Evolutionary conservation across 2,888 invertebrate genomes (phyloP).

Genomic region (Blera fallax): DNA sequence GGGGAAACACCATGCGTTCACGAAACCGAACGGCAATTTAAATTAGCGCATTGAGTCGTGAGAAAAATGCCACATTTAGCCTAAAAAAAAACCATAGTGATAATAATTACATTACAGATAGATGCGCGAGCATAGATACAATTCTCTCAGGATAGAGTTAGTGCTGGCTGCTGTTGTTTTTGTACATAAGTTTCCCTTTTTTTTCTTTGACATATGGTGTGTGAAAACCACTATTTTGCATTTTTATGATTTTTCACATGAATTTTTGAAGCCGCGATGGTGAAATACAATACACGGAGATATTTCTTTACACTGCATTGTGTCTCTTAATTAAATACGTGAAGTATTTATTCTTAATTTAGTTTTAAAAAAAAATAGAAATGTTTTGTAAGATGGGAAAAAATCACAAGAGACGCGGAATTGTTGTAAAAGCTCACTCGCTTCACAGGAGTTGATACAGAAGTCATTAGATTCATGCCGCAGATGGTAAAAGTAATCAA

Average conservation of each 20-base stretch:
- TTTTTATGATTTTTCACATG: constrained; percentile 23
- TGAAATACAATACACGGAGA: background rate
- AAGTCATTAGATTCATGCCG: background rate
- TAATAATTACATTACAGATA: constrained; percentile 46
- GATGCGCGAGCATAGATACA: constrained; percentile 42
- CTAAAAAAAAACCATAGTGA: background rate
- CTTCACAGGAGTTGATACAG: background rate
- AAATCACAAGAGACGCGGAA: too few relatives aligned
- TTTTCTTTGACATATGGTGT: constrained; percentile 14
- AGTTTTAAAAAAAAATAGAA: background rate
- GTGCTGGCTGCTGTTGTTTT: background rate
- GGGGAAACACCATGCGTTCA: background rate
- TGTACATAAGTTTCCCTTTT: constrained; percentile 7
- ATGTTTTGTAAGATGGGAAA: background rate
- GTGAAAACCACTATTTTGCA: background rate
- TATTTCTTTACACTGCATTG: background rate
- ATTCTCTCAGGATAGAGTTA: constrained; percentile 11
- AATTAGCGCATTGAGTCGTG: constrained; percentile 60
- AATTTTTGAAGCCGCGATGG: background rate
- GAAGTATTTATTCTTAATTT: constrained; percentile 2
- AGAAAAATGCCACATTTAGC: constrained; percentile 52
- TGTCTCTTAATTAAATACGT: background rate
- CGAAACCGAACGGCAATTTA: constrained; percentile 49
- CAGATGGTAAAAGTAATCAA: background rate
- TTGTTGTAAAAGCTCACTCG: background rate